These are phyloP conservation scores for Zygothrica quintamaculata DNA, from an alignment of 2,888 invertebrate species.

Conservation along the genomic window DNA sequence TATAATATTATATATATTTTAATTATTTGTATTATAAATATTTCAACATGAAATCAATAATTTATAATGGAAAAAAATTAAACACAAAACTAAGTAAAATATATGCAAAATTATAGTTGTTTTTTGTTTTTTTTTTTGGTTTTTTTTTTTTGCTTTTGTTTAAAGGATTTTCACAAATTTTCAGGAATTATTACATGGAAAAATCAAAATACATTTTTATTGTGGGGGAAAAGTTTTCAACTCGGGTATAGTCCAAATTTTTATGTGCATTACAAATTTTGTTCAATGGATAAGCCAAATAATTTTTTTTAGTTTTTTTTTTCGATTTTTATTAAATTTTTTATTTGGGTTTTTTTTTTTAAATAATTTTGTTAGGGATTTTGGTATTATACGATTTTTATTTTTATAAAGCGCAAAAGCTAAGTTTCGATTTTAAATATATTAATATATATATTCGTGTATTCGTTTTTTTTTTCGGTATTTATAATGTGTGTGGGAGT, in stretches of 20 bases:
- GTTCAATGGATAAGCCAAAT: conserved; percentile 20
- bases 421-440: conserved; percentile 16
- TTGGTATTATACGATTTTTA: conserved; percentile 29
- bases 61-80: neutral
- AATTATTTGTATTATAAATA: conserved; percentile 9
- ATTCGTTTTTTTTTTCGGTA: conserved; percentile 21
- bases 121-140: too few species aligned
- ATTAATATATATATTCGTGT: conserved; percentile 6
- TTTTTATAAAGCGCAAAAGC: conserved; percentile 51
- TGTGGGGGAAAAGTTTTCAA: conserved; percentile 23
- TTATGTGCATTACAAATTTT: conserved; percentile 49
- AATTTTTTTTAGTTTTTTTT: conserved; percentile 3
- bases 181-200: neutral
- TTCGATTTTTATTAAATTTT: too few species aligned
- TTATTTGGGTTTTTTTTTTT: conserved; percentile 23
- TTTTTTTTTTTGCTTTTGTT: too few species aligned
- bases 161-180: too few species aligned
- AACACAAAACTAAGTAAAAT: neutral
- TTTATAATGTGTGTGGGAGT: conserved; percentile 24
- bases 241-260: conserved; percentile 61
- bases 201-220: conserved; percentile 19
- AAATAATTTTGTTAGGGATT: conserved; percentile 41
- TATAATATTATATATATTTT: conserved; percentile 29
- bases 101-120: too few species aligned
- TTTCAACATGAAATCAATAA: neutral